phyloP scores from a whole-genome alignment of 2,113 vertebrate species.

The Poeciliopsis prolifica region DNA sequence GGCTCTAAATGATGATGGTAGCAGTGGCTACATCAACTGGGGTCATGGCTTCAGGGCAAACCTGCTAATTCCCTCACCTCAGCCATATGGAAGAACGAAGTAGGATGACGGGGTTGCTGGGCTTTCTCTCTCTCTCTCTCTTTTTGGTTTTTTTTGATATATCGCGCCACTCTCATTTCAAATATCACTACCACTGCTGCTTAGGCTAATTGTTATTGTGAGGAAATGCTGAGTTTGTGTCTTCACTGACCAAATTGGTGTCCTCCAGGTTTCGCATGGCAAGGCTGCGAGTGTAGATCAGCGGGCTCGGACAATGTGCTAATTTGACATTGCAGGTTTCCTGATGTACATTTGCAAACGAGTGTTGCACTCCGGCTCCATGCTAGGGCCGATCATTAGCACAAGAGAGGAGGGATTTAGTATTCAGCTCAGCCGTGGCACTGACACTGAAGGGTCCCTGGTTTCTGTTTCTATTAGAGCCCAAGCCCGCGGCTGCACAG shows the following conservation, averaged over 20 bases:
- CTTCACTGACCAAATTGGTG: constrained; percentile 49
- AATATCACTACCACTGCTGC: constrained; percentile 8
- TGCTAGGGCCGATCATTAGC: constrained; percentile 74
- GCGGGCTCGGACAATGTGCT: constrained; percentile 46
- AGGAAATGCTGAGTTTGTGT: constrained; percentile 13
- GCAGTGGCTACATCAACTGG: constrained; percentile 54
- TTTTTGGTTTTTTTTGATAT: constrained; percentile 21
- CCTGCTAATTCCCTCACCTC: constrained; percentile 62
- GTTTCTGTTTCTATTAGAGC: constrained; percentile 74
- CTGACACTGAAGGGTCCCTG: constrained; percentile 63
- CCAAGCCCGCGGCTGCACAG: constrained; percentile 59
- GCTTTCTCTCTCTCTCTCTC: background rate
- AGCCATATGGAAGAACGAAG: background rate
- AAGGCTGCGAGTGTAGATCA: constrained; percentile 12
- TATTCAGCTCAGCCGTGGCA: constrained; percentile 58
- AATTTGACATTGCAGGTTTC: constrained; percentile 66
- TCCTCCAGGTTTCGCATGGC: constrained; percentile 40
- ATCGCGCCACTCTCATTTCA: constrained; percentile 38
- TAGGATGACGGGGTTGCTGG: background rate
- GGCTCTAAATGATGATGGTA: constrained; percentile 65
- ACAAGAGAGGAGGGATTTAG: constrained; percentile 58
- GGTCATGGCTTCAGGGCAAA: constrained; percentile 65
- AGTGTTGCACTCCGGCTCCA: constrained; percentile 55
- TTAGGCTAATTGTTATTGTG: constrained; percentile 33
- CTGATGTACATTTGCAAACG: constrained; percentile 64